Percentiles rank a stretch among this genome's conserved stretches.
These are phyloP conservation scores for Drosophila sp. DNA, from an alignment of 1,140 invertebrate genomes.

Conservation along the genomic window DNA sequence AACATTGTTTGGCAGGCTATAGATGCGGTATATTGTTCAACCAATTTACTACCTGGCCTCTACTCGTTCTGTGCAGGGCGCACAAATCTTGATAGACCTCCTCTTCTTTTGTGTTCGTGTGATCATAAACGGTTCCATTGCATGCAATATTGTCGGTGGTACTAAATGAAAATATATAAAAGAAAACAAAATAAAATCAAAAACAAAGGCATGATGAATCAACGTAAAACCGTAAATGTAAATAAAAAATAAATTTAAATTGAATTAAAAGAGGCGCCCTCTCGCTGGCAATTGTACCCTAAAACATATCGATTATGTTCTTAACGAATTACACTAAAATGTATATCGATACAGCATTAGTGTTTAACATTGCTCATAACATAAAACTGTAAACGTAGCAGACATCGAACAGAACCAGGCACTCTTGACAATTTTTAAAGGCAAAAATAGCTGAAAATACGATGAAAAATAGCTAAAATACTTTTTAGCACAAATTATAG, in stretches of 20 bases:
- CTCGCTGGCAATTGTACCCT: background rate
- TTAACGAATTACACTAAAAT: no score
- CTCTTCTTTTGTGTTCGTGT: conserved; percentile 84
- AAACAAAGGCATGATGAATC: conserved; percentile 15
- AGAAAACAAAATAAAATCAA: conserved; percentile 27
- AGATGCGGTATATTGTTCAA: conserved; percentile 34
- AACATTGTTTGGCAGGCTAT: conserved; percentile 49
- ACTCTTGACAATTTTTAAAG: no score
- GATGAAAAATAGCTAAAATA: no score
- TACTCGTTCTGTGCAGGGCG: conserved; percentile 83
- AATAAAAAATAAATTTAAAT: conserved; percentile 14
- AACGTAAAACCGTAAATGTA: conserved; percentile 1
- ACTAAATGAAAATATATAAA: conserved; percentile 63
- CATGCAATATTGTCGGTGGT: conserved; percentile 83
- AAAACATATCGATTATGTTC: background rate
- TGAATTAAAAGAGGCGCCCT: conserved; percentile 1
- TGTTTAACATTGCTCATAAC: conserved; percentile 18
- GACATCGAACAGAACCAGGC: conserved; percentile 30
- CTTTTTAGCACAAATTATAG: no score
- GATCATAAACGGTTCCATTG: conserved; percentile 83
- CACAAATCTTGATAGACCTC: conserved; percentile 85
- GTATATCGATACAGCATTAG: conserved; percentile 14
- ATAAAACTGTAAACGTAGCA: conserved; percentile 30
- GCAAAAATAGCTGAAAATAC: no score
- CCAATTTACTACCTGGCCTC: conserved; percentile 82